These are phyloP conservation scores for Drosophila atroscutellata DNA, from an alignment of 2,888 invertebrate species.

Conservation along the genomic window DNA sequence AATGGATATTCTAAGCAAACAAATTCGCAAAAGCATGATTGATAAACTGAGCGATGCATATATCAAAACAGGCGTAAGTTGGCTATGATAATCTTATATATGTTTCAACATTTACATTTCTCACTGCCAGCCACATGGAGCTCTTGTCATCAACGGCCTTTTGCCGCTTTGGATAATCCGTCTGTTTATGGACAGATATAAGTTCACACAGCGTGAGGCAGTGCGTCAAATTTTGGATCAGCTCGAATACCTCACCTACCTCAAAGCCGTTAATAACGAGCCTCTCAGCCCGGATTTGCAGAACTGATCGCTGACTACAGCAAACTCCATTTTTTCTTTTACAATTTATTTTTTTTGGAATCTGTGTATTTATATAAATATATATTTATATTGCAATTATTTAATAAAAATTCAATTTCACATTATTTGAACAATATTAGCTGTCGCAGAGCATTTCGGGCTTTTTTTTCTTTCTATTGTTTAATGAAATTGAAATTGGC, in stretches of 20 bases:
- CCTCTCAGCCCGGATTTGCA: constrained; percentile 49
- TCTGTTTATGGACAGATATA: constrained; percentile 78
- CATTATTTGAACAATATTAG: constrained; percentile 2
- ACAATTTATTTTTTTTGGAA: constrained; percentile 1
- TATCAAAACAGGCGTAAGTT: constrained; percentile 49
- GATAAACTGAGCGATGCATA: constrained; percentile 47
- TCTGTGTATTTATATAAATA: constrained; percentile 1
- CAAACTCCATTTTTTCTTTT: not conserved
- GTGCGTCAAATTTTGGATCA: constrained; percentile 75
- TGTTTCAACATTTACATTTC: not conserved
- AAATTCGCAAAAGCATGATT: constrained; percentile 62
- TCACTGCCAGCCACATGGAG: constrained; percentile 58
- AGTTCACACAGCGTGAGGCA: constrained; percentile 68
- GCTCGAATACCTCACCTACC: constrained; percentile 64
- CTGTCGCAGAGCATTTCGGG: constrained; percentile 44
- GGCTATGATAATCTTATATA: not conserved
- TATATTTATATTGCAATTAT: not conserved
- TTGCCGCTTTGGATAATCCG: constrained; percentile 81
- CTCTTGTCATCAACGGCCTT: constrained; percentile 78
- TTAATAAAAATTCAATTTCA: constrained; percentile 7
- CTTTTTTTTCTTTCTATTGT: not conserved
- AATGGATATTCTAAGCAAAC: constrained; percentile 62
- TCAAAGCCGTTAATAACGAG: constrained; percentile 55
- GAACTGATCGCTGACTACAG: not conserved
- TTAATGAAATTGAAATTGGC: constrained; percentile 40